Evolutionary conservation across 2,888 invertebrate species (phyloP).

Genomic region (Leucoma salicis): DNA sequence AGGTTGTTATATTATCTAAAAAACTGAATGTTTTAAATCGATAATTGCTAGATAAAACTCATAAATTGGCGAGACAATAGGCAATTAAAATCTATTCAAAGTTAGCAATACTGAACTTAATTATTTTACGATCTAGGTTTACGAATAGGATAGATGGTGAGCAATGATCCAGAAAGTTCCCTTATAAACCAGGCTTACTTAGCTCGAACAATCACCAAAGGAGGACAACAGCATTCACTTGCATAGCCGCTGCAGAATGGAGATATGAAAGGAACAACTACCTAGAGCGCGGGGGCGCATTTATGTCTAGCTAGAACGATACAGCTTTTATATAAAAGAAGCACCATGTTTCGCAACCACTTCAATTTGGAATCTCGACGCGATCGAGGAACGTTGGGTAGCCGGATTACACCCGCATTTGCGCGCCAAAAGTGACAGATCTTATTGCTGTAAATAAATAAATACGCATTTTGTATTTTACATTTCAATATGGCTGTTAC

Average conservation of each 20-base stretch:
- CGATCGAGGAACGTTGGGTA: conserved; percentile 68
- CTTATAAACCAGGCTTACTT: conserved; percentile 11
- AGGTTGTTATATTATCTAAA: too few relatives aligned
- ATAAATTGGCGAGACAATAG: not conserved
- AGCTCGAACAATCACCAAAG: conserved; percentile 18
- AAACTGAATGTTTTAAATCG: not conserved
- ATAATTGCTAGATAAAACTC: not conserved
- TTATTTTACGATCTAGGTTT: not conserved
- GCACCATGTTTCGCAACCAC: conserved; percentile 72
- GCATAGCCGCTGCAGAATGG: conserved; percentile 22
- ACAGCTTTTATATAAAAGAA: conserved; percentile 74
- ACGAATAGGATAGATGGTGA: too few relatives aligned
- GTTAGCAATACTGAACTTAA: not conserved
- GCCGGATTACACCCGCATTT: conserved; percentile 49
- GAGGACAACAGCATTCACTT: conserved; percentile 28
- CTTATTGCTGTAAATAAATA: conserved; percentile 42
- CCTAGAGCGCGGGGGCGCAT: conserved; percentile 57
- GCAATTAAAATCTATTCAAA: not conserved
- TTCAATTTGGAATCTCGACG: conserved; percentile 73
- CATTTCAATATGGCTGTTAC: conserved; percentile 68
- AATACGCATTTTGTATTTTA: conserved; percentile 23
- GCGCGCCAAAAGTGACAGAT: conserved; percentile 66
- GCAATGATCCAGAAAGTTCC: not conserved
- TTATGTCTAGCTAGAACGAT: conserved; percentile 39
- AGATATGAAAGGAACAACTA: conserved; percentile 60